Evolutionary conservation across 1,140 invertebrate species (phyloP).

Genomic region (Bombus sylvicola): DNA sequence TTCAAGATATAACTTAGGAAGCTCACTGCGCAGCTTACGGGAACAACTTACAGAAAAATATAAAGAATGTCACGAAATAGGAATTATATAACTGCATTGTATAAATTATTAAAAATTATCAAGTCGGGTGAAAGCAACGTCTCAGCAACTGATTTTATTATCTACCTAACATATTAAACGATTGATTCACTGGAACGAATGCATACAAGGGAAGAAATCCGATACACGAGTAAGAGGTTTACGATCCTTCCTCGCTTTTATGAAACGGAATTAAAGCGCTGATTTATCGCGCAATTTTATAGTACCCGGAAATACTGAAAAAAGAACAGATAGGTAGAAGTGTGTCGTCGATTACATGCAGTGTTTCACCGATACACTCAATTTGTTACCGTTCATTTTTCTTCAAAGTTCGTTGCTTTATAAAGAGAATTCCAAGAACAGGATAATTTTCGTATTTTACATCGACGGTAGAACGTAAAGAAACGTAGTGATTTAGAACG

Average conservation of each 20-base stretch:
- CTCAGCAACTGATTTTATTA: not conserved
- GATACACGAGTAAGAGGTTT: constrained; percentile 40
- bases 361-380: not conserved
- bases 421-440: not conserved
- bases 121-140: constrained; percentile 10
- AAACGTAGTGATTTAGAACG: too few species aligned
- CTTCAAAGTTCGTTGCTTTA: not conserved
- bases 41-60: too few species aligned
- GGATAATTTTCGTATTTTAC: too few species aligned
- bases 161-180: constrained; percentile 23
- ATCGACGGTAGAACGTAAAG: too few species aligned
- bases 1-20: not conserved
- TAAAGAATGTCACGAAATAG: too few species aligned
- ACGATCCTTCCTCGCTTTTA: constrained; percentile 22
- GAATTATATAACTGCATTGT: not conserved
- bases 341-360: not conserved
- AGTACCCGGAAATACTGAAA: not conserved
- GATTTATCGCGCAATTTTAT: constrained; percentile 19
- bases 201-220: not conserved
- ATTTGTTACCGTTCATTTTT: not conserved
- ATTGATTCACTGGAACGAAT: too few species aligned
- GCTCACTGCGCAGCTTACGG: not conserved
- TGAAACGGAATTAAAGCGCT: constrained; percentile 33
- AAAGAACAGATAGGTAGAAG: not conserved
- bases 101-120: not conserved